Base-by-base conservation (phyloP, 2,113 vertebrate genomes). In the Aptenodytes forsteri region DNA sequence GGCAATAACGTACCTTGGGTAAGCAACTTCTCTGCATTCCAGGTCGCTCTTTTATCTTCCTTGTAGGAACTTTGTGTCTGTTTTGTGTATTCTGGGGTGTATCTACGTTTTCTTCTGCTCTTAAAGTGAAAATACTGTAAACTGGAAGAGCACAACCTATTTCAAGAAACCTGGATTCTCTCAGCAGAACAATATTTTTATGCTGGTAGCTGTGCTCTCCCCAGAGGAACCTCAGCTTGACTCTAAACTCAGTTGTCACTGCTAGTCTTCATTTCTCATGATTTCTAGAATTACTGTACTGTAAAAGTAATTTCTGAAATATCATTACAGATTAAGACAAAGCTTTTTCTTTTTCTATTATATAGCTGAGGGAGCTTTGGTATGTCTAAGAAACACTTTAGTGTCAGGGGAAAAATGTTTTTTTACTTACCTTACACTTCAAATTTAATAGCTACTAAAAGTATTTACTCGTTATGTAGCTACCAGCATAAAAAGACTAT, bases 351-450 rank as follows among this genome's bases (percentile, higher is more conserved):
- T 93, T 94, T 76, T 81, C 61, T 84, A 75, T 84, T 92, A 58
- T 62, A 42, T 94, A 93, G 90, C 67, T 82, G 69, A 93, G 91
- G 78, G 92, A 78, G 91, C 93, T 92, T 94, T 83, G 70, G 67
- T 77, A 52, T 90, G 78, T 97, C 89, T 77, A 61, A 97, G 87
- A 95, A 89, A 84, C 40, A 89, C 2, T 38, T 80, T 81, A 87
- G 61, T 89, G 75, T 91, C 71, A 88, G 91, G 81, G 82, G 85
- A 50, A 77, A 94, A 84, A 61, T 61, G 13, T 1, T 6, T 73
- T 95, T 95, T 84, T 94, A 84, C 94, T 97, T 98, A 89, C 58
- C 76, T 92, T 86, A 23, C 6, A 55, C 96, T 96, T 97, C 79
- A 86, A 82, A 90, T 97, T 83, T 96, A 89, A 88, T 89, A 97